Evolutionary conservation across 2,797 vertebrate species (phyloP).

Genomic region (Neosilurus hyrtlii): DNA sequence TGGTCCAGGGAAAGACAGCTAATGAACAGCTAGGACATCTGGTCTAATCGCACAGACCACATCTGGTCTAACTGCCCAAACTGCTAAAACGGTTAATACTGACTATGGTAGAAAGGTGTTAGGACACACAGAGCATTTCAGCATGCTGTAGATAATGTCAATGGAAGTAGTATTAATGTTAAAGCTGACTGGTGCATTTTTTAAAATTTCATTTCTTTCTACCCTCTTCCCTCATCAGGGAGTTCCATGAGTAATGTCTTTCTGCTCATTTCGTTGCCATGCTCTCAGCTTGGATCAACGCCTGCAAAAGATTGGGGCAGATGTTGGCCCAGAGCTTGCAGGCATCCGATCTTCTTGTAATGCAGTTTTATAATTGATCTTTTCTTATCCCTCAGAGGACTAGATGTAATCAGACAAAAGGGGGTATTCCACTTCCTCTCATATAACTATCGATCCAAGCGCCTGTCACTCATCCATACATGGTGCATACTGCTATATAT

Average conservation of each 20-base stretch:
- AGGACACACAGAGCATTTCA: too few relatives aligned
- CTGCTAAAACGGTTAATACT: too few relatives aligned
- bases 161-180: too few relatives aligned
- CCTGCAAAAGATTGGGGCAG: slow-evolving; percentile 35
- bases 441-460: slow-evolving; percentile 33
- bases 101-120: too few relatives aligned
- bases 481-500: slow-evolving; percentile 1
- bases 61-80: too few relatives aligned
- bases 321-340: slow-evolving; percentile 35
- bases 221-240: background rate
- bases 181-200: too few relatives aligned
- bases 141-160: too few relatives aligned
- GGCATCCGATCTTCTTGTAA: slow-evolving; percentile 54
- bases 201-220: slow-evolving; percentile 1
- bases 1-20: too few relatives aligned
- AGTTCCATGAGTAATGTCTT: slow-evolving; percentile 3
- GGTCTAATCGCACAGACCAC: too few relatives aligned
- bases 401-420: slow-evolving; percentile 57
- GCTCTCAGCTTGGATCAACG: slow-evolving; percentile 21
- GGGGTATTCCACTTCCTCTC: slow-evolving; percentile 9
- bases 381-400: slow-evolving; percentile 59
- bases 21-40: too few relatives aligned
- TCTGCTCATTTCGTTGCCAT: background rate
- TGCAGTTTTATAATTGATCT: slow-evolving; percentile 64
- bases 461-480: slow-evolving; percentile 20